Percentiles rank a stretch among this genome's conserved stretches.
Conservation (phyloP, 2,797 vertebrate genomes). For the Pangasius macronema region DNA sequence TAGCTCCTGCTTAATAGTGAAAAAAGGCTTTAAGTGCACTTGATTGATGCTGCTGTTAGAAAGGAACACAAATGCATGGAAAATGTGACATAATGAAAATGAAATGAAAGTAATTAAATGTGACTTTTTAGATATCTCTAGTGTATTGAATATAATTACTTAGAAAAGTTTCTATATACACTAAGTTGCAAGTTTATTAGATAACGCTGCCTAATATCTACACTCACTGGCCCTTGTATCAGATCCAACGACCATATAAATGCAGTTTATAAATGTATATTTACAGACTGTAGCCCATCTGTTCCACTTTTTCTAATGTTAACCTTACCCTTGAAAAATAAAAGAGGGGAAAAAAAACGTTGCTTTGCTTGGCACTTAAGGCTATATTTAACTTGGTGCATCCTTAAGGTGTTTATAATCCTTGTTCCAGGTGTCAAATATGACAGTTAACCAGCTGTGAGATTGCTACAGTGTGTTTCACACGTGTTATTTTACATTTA, state of each 20-base stretch:
- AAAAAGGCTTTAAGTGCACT: slow-evolving; percentile 36
- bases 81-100: slow-evolving; percentile 41
- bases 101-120: slow-evolving; percentile 35
- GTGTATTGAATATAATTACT: slow-evolving; percentile 7
- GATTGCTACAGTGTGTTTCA: neutral
- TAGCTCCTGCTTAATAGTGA: slow-evolving; percentile 46
- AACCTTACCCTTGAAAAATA: neutral
- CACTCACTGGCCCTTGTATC: neutral
- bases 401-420: neutral
- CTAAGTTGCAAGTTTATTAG: neutral
- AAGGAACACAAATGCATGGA: slow-evolving; percentile 41
- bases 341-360: neutral
- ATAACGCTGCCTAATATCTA: neutral
- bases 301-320: neutral
- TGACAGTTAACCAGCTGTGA: neutral
- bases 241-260: neutral
- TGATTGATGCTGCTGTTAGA: slow-evolving; percentile 44
- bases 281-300: slow-evolving; percentile 1
- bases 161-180: slow-evolving; percentile 5
- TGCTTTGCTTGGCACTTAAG: neutral
- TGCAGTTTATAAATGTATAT: neutral
- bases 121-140: neutral
- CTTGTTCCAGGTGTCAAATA: neutral
- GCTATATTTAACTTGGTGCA: neutral
- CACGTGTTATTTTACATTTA: neutral